phyloP scores from a whole-genome alignment of 2,113 vertebrate species.

The Tenrec ecaudatus region DNA sequence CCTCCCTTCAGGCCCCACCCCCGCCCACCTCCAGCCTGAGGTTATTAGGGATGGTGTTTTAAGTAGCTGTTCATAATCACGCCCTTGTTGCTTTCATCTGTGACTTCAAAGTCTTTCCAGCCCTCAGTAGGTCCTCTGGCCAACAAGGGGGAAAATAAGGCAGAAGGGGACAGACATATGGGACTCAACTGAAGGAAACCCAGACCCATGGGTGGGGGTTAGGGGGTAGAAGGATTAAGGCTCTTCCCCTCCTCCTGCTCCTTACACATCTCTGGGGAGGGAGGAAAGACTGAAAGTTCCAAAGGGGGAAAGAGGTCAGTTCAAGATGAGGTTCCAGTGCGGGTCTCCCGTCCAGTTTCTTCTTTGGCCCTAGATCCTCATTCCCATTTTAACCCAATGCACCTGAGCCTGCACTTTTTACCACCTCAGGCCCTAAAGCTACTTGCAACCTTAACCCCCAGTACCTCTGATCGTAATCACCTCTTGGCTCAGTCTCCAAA shows the following conservation, averaged over 20 bases:
- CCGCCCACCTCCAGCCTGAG: conserved; percentile 2
- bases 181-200: not conserved
- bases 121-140: conserved; percentile 56
- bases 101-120: conserved; percentile 79
- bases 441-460: not conserved
- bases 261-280: conserved; percentile 8
- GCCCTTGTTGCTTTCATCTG: conserved; percentile 79
- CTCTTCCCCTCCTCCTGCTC: not conserved
- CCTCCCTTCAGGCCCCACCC: conserved; percentile 40
- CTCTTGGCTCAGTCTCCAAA: not conserved
- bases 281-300: conserved; percentile 1
- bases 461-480: conserved; percentile 14
- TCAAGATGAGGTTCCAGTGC: conserved; percentile 7
- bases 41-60: conserved; percentile 72
- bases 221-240: not conserved
- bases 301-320: not conserved
- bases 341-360: conserved; percentile 3
- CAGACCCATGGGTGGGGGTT: not conserved
- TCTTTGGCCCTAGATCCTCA: not conserved
- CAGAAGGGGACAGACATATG: conserved; percentile 18
- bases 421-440: not conserved
- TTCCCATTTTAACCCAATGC: not conserved
- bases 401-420: too few relatives aligned
- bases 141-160: conserved; percentile 52
- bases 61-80: conserved; percentile 70